Evolutionary conservation across 2,797 vertebrate species (phyloP), one percentile per base, ranked within the genome.

Genomic region (Enteromius viviparus): DNA sequence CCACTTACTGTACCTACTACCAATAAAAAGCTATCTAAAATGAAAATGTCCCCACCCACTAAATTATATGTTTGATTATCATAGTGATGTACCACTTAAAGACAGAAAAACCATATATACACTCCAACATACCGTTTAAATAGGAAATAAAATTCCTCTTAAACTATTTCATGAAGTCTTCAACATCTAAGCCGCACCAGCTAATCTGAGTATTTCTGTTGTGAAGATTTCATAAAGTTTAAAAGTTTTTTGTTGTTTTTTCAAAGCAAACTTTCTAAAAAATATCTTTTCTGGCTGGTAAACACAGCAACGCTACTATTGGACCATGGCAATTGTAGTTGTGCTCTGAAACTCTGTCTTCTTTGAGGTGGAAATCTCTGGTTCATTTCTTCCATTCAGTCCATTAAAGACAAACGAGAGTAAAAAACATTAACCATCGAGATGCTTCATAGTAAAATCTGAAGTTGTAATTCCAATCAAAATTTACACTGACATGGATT

Each of bases 21-120:
- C 19, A 58, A 75, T 75, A 58, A 76, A 76, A 60, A 19, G 37
- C 58, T 6, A 34, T 7, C 21, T 49, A 71, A 15, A 47, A 76
- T 62, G 14, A 49, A 72, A 72, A 32, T 58, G 72, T 23, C 19
- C 21, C 6, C 32, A 55, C 29, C 6, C 21, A 32, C 26, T 49
- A 49, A 72, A 72, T 32, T 51, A 32, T 23, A 40, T 2, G 29
- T 29, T 29, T 29, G 29, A 29, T 29, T 29, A 29, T 29, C 29
- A 76, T n/a, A 76, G 11, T n/a, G 32, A 19, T 58, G 3, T n/a
- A 3, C 21, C 29, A 71, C n/a, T 47, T 6, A 74, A 60, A 58
- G 58, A 58, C 32, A 14, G 32, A 53, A 21, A 76, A 37, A 10
- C 17, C 8, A 55, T 76, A 40, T 37, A n/a, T 75, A 42, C 6